These are phyloP conservation scores for Epinephelus lanceolatus DNA, from an alignment of 2,113 vertebrate genomes.

Conservation along the genomic window DNA sequence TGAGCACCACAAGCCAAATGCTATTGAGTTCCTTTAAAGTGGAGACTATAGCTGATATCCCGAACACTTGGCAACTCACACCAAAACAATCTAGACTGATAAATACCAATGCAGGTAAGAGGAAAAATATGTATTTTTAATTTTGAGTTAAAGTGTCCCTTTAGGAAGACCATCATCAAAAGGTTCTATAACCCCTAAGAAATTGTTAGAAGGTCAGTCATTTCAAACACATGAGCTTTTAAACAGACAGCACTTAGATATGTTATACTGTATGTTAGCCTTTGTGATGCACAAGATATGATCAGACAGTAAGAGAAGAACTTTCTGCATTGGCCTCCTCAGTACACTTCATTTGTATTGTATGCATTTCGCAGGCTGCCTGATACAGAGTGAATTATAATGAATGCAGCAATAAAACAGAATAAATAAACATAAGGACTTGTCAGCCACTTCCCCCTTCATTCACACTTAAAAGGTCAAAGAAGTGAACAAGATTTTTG, in stretches of 20 bases:
- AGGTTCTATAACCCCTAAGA: constrained; percentile 3
- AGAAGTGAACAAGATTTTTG: constrained; percentile 14
- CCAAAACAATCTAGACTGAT: too few relatives aligned
- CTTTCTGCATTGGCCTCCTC: background rate
- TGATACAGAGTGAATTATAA: background rate
- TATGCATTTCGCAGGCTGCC: constrained; percentile 9
- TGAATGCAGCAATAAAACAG: constrained; percentile 14
- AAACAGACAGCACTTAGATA: background rate
- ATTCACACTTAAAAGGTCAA: constrained; percentile 44
- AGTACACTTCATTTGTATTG: background rate
- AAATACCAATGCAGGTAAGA: too few relatives aligned
- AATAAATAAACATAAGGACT: constrained; percentile 16
- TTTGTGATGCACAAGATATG: background rate
- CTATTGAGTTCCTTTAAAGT: too few relatives aligned
- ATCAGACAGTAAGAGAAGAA: background rate
- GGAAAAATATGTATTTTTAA: too few relatives aligned
- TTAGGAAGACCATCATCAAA: background rate
- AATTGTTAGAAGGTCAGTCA: background rate
- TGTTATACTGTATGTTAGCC: too few relatives aligned
- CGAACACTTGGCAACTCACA: too few relatives aligned
- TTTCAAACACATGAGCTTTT: background rate
- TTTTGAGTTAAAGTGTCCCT: too few relatives aligned
- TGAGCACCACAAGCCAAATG: too few relatives aligned
- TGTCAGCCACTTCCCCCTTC: background rate
- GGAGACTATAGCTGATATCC: too few relatives aligned